Evolutionary conservation across 1,140 invertebrate genomes (phyloP).

Genomic region (Tetramorium parvispinum): DNA sequence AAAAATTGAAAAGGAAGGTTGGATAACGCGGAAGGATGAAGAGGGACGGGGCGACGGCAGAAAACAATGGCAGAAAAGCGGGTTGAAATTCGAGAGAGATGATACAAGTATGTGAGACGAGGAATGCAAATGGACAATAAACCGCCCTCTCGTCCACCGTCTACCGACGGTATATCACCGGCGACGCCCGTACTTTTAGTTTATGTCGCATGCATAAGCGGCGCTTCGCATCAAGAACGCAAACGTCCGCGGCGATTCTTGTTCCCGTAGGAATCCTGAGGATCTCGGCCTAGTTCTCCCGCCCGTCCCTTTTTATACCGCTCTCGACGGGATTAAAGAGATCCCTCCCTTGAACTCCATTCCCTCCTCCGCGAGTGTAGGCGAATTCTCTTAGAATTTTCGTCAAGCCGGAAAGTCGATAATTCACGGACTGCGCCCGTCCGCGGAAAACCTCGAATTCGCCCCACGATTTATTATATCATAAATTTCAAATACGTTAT

Average conservation of each 20-base stretch:
- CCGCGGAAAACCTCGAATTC: conserved; percentile 36
- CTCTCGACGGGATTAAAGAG: conserved; percentile 57
- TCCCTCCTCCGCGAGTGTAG: background rate
- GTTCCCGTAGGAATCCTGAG: conserved; percentile 41
- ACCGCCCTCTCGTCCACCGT: conserved; percentile 72
- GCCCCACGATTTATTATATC: conserved; percentile 43
- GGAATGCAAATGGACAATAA: conserved; percentile 80
- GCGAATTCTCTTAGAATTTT: conserved; percentile 55
- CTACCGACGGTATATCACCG: conserved; percentile 75
- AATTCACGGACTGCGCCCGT: conserved; percentile 22
- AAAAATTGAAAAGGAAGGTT: conserved; percentile 27
- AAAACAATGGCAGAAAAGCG: conserved; percentile 27
- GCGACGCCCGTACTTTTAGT: conserved; percentile 79
- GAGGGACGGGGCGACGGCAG: background rate
- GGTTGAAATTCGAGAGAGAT: conserved; percentile 67
- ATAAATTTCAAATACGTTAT: conserved; percentile 54
- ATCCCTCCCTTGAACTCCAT: background rate
- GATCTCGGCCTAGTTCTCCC: conserved; percentile 26
- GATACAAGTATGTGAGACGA: conserved; percentile 56
- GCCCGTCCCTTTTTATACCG: conserved; percentile 34
- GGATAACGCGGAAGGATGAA: background rate
- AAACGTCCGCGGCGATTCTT: conserved; percentile 66
- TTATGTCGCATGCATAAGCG: conserved; percentile 77
- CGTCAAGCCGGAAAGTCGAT: conserved; percentile 59
- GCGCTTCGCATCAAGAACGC: conserved; percentile 67